Conservation (phyloP, 2,888 invertebrate genomes). For the Galerucella pusilla region DNA sequence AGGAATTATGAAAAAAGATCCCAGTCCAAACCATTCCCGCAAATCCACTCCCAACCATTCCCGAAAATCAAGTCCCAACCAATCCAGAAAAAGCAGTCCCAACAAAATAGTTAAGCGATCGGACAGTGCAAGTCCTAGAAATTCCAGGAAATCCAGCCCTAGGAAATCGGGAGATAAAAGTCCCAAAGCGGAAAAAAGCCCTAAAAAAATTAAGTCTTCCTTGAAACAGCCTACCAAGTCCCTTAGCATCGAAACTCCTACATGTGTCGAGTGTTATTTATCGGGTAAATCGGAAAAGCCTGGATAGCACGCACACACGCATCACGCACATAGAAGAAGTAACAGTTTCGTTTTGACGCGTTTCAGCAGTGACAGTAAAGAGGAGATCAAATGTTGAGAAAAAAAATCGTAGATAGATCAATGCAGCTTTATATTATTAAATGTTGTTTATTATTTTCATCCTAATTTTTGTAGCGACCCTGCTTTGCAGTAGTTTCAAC, state of each 20-base stretch:
- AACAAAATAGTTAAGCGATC: conserved; percentile 44
- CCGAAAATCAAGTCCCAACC: conserved; percentile 46
- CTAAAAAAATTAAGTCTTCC: conserved; percentile 61
- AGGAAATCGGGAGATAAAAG: conserved; percentile 57
- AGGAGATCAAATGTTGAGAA: conserved; percentile 60
- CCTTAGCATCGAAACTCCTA: conserved; percentile 75
- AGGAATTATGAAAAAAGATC: conserved; percentile 50
- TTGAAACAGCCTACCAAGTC: conserved; percentile 66
- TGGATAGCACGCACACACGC: conserved; percentile 58
- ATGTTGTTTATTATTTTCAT: conserved; percentile 40
- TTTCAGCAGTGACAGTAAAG: conserved; percentile 47
- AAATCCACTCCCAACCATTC: conserved; percentile 50
- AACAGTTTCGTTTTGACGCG: conserved; percentile 50
- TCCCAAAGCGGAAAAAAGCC: conserved; percentile 50
- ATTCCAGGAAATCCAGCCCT: conserved; percentile 48
- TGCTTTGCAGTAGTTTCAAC: conserved; percentile 49
- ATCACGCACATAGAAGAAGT: conserved; percentile 40
- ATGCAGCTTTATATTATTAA: conserved; percentile 21
- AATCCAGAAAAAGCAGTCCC: conserved; percentile 47
- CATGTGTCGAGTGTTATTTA: conserved; percentile 79
- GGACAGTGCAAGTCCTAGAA: conserved; percentile 48
- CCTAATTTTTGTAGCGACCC: conserved; percentile 51
- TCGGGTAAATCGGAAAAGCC: conserved; percentile 68
- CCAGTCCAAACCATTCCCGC: conserved; percentile 49
- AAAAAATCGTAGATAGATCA: conserved; percentile 29